A percentile compares a stretch with the other conserved stretches of the same genome.
Conservation (phyloP, 2,888 invertebrate genomes). For the Acrobasis repandana region DNA sequence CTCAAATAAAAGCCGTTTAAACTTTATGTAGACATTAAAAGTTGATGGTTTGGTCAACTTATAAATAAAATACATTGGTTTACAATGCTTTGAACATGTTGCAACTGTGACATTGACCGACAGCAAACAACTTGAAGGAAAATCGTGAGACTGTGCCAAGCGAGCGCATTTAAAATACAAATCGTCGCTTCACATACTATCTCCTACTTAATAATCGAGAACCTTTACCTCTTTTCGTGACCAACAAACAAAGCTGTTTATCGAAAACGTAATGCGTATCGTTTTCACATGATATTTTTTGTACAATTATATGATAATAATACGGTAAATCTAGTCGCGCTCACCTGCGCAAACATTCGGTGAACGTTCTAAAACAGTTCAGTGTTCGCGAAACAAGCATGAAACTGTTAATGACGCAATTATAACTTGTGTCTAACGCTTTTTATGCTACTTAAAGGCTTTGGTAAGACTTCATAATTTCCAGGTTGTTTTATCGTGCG, state of each 20-base stretch:
- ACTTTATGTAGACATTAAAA: slow-evolving; percentile 46
- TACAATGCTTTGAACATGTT: slow-evolving; percentile 30
- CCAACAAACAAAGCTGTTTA: slow-evolving; percentile 48
- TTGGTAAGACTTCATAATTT: slow-evolving; percentile 64
- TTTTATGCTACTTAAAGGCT: slow-evolving; percentile 59
- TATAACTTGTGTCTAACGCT: slow-evolving; percentile 57
- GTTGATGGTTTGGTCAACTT: slow-evolving; percentile 31
- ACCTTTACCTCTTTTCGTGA: slow-evolving; percentile 63
- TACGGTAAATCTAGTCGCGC: slow-evolving; percentile 34
- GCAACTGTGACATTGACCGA: slow-evolving; percentile 31
- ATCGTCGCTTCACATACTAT: slow-evolving; percentile 37
- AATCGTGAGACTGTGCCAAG: slow-evolving; percentile 34
- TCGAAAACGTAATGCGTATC: slow-evolving; percentile 38
- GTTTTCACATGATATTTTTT: slow-evolving; percentile 2
- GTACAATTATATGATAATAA: slow-evolving; percentile 23
- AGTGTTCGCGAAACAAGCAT: slow-evolving; percentile 54
- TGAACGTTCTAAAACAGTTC: slow-evolving; percentile 46
- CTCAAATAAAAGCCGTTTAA: slow-evolving; percentile 54
- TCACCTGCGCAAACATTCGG: slow-evolving; percentile 35
- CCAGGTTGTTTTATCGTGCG: slow-evolving; percentile 78
- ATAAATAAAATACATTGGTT: slow-evolving; percentile 21
- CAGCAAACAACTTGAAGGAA: slow-evolving; percentile 44
- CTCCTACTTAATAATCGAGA: slow-evolving; percentile 33
- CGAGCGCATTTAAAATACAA: slow-evolving; percentile 44
- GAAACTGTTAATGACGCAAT: slow-evolving; percentile 61